Evolutionary conservation across 2,888 invertebrate species (phyloP).

Genomic region (Plemyria rubiginata): DNA sequence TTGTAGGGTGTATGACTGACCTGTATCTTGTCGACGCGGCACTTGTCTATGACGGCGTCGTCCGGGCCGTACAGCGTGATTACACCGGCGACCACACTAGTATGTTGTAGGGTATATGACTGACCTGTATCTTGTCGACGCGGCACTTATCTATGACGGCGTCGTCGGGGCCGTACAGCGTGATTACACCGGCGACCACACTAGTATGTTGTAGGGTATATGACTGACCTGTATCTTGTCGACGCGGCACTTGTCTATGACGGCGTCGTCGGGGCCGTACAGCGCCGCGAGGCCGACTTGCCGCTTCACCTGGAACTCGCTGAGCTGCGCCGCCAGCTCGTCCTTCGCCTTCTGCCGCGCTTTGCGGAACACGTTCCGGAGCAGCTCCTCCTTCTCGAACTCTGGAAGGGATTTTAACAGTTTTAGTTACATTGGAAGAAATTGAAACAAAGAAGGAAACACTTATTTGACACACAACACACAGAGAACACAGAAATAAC

Average conservation of each 20-base stretch:
- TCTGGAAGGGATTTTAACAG: constrained; percentile 69
- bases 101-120: too few relatives aligned
- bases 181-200: too few relatives aligned
- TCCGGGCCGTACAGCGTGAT: constrained; percentile 95
- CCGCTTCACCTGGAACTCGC: constrained; percentile 94
- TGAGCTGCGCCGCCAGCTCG: constrained; percentile 91
- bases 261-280: constrained; percentile 94
- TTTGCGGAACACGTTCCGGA: constrained; percentile 95
- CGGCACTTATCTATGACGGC: too few relatives aligned
- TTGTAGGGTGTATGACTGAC: too few relatives aligned
- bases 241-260: constrained; percentile 91
- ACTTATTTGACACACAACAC: too few relatives aligned
- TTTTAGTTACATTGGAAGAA: too few relatives aligned
- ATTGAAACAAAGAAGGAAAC: too few relatives aligned
- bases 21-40: constrained; percentile 87
- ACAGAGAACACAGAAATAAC: too few relatives aligned
- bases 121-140: too few relatives aligned
- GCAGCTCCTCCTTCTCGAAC: constrained; percentile 94
- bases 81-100: too few relatives aligned
- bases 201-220: too few relatives aligned
- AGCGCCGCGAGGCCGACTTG: constrained; percentile 95
- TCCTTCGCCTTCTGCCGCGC: constrained; percentile 93
- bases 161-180: too few relatives aligned
- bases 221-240: constrained; percentile 84
- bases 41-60: constrained; percentile 91